Conservation (phyloP, 2,888 invertebrate species). For the Timema podura region DNA sequence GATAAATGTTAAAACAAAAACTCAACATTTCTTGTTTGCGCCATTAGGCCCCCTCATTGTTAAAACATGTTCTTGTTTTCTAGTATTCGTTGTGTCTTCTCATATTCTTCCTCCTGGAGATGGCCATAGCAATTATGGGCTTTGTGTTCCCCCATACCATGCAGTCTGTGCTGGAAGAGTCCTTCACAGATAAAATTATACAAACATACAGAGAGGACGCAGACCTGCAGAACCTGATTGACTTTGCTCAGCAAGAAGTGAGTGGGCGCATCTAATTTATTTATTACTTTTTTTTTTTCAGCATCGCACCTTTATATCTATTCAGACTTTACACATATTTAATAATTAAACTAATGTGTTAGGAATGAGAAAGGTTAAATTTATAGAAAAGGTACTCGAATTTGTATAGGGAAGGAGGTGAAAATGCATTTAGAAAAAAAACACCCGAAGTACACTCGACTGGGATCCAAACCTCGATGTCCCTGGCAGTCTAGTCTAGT, state of each 20-base stretch:
- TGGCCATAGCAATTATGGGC: conserved; percentile 87
- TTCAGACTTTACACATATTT: no score
- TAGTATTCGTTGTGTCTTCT: conserved; percentile 88
- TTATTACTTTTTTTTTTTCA: no score
- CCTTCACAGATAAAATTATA: conserved; percentile 86
- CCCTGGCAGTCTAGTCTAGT: no score
- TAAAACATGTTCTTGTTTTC: conserved; percentile 40
- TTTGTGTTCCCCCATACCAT: conserved; percentile 91
- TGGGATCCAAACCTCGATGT: no score
- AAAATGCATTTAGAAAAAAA: no score
- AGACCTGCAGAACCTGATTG: conserved; percentile 90
- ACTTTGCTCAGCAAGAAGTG: conserved; percentile 91
- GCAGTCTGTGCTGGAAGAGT: conserved; percentile 77
- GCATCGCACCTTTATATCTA: no score
- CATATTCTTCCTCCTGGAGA: conserved; percentile 84
- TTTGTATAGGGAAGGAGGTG: no score
- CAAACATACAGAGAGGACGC: conserved; percentile 90
- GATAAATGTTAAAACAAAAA: not conserved
- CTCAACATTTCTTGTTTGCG: not conserved
- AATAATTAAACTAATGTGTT: no score
- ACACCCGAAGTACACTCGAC: no score
- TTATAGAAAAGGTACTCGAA: no score
- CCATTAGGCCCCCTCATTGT: not conserved
- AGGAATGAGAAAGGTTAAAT: no score
- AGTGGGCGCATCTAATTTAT: conserved; percentile 36